Evolutionary conservation across 2,113 vertebrate genomes (phyloP).

Genomic region (Carassius auratus): DNA sequence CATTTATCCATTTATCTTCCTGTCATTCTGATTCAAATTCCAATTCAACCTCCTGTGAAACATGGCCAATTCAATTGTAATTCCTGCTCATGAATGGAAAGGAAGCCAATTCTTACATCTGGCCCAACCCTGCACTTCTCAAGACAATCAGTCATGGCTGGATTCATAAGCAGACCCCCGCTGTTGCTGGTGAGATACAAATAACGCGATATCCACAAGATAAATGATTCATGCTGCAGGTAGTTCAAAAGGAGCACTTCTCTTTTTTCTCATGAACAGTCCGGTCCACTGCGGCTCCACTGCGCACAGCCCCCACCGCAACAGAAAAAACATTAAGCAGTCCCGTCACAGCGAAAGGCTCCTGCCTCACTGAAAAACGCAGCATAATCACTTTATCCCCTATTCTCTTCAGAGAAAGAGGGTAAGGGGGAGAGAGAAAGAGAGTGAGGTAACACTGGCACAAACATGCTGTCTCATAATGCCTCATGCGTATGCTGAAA

Average conservation of each 20-base stretch:
- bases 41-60: neutral
- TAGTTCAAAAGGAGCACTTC: constrained; percentile 31
- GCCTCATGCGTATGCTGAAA: neutral
- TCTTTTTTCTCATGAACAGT: neutral
- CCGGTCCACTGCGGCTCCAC: constrained; percentile 51
- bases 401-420: constrained; percentile 42
- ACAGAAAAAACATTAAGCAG: constrained; percentile 58
- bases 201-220: constrained; percentile 52
- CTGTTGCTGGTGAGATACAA: constrained; percentile 35
- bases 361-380: constrained; percentile 53
- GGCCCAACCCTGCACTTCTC: neutral
- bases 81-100: constrained; percentile 18
- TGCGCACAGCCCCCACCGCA: constrained; percentile 54
- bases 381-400: constrained; percentile 58
- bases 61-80: constrained; percentile 6
- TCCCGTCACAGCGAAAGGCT: constrained; percentile 55
- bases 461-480: constrained; percentile 36
- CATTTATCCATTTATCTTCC: neutral
- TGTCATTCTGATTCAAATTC: constrained; percentile 12
- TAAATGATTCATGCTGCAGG: constrained; percentile 59
- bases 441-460: constrained; percentile 30
- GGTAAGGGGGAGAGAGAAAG: constrained; percentile 22
- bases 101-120: neutral
- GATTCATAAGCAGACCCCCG: constrained; percentile 21
- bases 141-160: constrained; percentile 32